Evolutionary conservation across 2,888 invertebrate genomes (phyloP), one percentile per base, ranked within the genome.

Genomic region (Neoaliturus tenellus): DNA sequence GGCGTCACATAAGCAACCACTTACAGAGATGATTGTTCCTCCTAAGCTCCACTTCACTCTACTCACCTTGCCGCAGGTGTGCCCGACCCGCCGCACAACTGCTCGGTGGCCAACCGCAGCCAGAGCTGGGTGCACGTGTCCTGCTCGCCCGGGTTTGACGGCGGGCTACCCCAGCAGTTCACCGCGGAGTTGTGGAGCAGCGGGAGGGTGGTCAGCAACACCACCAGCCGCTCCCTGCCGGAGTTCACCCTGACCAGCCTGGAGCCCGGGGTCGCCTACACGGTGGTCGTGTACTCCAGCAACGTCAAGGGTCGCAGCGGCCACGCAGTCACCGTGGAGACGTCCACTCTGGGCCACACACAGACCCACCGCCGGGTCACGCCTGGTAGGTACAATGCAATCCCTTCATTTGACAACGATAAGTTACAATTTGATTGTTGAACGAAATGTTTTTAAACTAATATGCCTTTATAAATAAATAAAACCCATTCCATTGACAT

Each of bases 231-330:
- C 23, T 89, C 91, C 58, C 87, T 88, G 44, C 91, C 92, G 20
- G 91, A 92, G 84, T 93, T 93, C 88, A 89, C 90, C 83, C 90
- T 92, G 81, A 89, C 90, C 71, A 92, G 91, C 82, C 88, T 93
- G 85, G 92, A 92, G 85, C 90, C 92, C 4, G 91, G 92, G 69
- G 91, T 91, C 69, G 91, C 91, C 83, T 92, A 92, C 87, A 89
- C 89, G 86, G 88, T 89, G 90, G 92, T 86, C 90, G 92, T 85
- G 91, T 93, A 85, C 91, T 92, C 89, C 90, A 92, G 88, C 90
- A 94, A 91, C 91, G 92, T 92, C 86, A 93, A 91, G 91, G 93
- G 90, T 90, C 89, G 90, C 87, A 92, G 92, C 85, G 89, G 90
- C 85, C 89, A 89, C 80, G 89, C 91, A 0, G 89, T 90, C 20